Evolutionary conservation across 2,888 invertebrate species (phyloP).

Genomic region (Drosophila mimetica): DNA sequence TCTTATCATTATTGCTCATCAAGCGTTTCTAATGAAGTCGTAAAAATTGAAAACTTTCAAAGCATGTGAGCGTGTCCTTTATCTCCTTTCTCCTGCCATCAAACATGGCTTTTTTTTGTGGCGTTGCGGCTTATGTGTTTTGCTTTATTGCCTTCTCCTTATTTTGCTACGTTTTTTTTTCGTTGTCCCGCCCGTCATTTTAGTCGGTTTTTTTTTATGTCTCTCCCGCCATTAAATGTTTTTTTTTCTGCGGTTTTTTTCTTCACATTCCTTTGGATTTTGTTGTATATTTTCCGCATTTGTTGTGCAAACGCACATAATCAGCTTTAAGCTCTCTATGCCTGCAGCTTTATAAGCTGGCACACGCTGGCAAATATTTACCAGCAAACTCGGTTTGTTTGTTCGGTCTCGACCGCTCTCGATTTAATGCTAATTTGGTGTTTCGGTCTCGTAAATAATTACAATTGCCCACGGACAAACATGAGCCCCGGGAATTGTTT

Average conservation of each 20-base stretch:
- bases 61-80: conserved; percentile 52
- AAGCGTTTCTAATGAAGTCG: conserved; percentile 81
- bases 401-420: conserved; percentile 19
- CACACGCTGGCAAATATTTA: conserved; percentile 25
- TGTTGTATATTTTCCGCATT: conserved; percentile 27
- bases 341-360: conserved; percentile 18
- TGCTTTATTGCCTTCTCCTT: conserved; percentile 32
- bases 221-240: conserved; percentile 33
- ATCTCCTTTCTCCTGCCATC: conserved; percentile 40
- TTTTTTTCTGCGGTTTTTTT: conserved; percentile 37
- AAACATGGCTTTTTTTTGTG: conserved; percentile 17
- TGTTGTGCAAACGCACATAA: conserved; percentile 28
- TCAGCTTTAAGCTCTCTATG: conserved; percentile 33
- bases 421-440: conserved; percentile 40
- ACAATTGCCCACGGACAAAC: conserved; percentile 6
- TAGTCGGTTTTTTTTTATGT: conserved; percentile 22
- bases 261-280: conserved; percentile 1
- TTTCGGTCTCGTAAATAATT: conserved; percentile 34
- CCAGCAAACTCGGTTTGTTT: conserved; percentile 31
- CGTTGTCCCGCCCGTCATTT: conserved; percentile 22
- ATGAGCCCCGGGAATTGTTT: conserved; percentile 8
- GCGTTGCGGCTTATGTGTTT: conserved; percentile 36
- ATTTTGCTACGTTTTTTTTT: conserved; percentile 21
- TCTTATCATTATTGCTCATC: conserved; percentile 77
- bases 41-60: conserved; percentile 77